Base-by-base conservation (phyloP, 2,888 invertebrate species). In the Zeuzera pyrina region DNA sequence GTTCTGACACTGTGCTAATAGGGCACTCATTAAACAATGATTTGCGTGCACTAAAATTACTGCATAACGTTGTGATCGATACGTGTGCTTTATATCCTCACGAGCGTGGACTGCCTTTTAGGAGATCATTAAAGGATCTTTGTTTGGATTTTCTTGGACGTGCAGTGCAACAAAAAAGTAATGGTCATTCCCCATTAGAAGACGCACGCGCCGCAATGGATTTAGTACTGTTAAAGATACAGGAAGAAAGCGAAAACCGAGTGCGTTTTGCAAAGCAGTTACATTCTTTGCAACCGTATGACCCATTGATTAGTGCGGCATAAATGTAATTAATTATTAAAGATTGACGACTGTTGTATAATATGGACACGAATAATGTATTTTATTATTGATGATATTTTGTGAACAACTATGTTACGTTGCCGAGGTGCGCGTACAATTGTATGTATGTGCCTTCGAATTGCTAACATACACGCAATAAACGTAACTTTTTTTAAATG, bases 11-110 rank as follows among this genome's bases (percentile, higher is more conserved):
- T 3, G 93, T 99, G 34, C 83, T 99, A 3, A 90, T 99, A 38
- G 99, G 99, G 0, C 99, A 99, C 72, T 94, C 93, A 12, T 81
- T 99, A 44, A 97, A 98, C 53, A 96, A 95, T 63, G 99, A 99
- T 77, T 81, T 99, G 33, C 86, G 93, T 11, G 94, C 93, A 0
- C 68, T 99, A 35, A 91, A 91, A 60, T 83, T 98, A 24, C 84
- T 96, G 5, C 98, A 98, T 60, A 74, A 86, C 2, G 89, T 86
- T 1, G 90, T 97, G 5, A 90, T 98, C 33, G 98, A 99, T 60
- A 98, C 98, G 0, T 89, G 95, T 15, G 86, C 94, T 13, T 73
- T 92, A 21, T 98, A 93, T 67, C 96, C 97, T 0, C 97, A 98
- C 62, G 85, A 87, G 35, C 83, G 88, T 45, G 97, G 97, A 0